A percentile compares a stretch with the other conserved stretches of the same genome.
phyloP scores from a whole-genome alignment of 2,888 invertebrate species.

The Amaurobius ferox region DNA sequence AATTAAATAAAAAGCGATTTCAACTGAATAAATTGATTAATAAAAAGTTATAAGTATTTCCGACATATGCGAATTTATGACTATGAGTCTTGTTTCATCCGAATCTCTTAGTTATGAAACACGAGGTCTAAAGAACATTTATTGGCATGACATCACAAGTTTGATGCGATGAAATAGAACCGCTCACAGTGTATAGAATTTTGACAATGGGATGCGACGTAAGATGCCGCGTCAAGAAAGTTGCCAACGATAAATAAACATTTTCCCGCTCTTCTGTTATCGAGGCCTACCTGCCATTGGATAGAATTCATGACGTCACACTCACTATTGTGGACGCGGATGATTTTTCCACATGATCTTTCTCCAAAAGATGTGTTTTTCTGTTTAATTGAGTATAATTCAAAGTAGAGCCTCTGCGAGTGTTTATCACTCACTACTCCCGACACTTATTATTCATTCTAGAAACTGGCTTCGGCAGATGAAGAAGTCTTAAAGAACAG shows the following conservation, averaged over 20 bases:
- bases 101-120: too few species aligned
- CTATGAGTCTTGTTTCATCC: too few species aligned
- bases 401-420: slow-evolving; percentile 31
- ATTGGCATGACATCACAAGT: slow-evolving; percentile 8
- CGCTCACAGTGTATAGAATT: background rate
- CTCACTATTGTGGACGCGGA: slow-evolving; percentile 59
- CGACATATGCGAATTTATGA: too few species aligned
- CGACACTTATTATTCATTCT: background rate
- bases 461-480: background rate
- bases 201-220: slow-evolving; percentile 24
- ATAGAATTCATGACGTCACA: slow-evolving; percentile 31
- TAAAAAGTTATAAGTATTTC: too few species aligned
- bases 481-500: background rate
- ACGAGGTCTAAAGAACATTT: too few species aligned
- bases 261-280: slow-evolving; percentile 56
- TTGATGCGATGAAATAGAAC: background rate
- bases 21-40: too few species aligned
- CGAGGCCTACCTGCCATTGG: slow-evolving; percentile 31
- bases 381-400: slow-evolving; percentile 65
- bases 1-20: too few species aligned
- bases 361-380: slow-evolving; percentile 45
- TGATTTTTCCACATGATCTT: slow-evolving; percentile 15
- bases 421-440: background rate
- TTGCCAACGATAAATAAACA: slow-evolving; percentile 42
- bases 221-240: slow-evolving; percentile 5